Base-by-base conservation (phyloP, 2,888 invertebrate genomes). In the Patella pellucida region DNA sequence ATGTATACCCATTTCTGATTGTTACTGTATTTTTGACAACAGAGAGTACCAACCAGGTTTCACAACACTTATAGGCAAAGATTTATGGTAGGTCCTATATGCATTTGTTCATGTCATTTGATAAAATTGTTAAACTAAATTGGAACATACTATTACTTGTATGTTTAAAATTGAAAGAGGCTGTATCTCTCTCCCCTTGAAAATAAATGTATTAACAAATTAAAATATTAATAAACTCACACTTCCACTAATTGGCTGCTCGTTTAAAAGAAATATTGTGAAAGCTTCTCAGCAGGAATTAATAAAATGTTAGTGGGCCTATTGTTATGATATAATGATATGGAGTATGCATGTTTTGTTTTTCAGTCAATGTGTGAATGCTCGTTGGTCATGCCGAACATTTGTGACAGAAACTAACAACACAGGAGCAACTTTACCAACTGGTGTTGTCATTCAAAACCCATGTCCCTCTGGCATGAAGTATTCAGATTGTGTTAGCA, bases 31-130 rank as follows among this genome's bases (percentile, higher is more conserved):
- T 7, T 87, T 87, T 73, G 81, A 82, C 68, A 83, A 82, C 5
- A 77, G 95, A 80, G 93, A 94, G 83, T 96, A 95, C 89, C 93
- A 93, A 1, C 92, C 96, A 0, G 95, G 95, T 0, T 94, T 95
- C 88, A 94, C 94, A 80, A 95, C 96, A 90, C 93, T 96, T 0
- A 92, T 95, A 80, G 94, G 94, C 81, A 92, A 93, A 3, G 94
- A 96, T 85, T 92, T 96, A 71, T 96, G 96, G 95, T 95, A 90
- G 85, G 78, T 41, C 7, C 9, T 41, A 41, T 41, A 41, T 41
- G 41, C 9, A 41, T 41, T 41, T 41, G 41, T 41, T 41, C 41
- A 41, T 41, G 41, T 41, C 31, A 41, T 41, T 9, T 41, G 7
- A 1, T 41, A 41, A 7, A 9, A 41, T 41, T 41, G 41, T 41